Conservation (phyloP, 2,888 invertebrate species). For the Pristionchus mayeri region DNA sequence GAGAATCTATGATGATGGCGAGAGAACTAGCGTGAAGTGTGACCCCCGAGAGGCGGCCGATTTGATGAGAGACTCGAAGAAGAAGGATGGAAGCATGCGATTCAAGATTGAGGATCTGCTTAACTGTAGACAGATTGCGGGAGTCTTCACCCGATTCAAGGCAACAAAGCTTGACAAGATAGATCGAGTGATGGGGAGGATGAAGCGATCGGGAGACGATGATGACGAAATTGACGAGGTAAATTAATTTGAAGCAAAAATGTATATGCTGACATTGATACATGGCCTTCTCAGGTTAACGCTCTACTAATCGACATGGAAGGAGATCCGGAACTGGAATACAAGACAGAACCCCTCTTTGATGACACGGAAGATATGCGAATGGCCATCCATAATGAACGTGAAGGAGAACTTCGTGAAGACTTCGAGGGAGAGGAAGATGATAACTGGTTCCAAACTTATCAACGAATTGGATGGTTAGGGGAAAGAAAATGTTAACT, state of each 20-base stretch:
- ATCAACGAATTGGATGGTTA: too few species aligned
- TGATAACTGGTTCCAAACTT: too few species aligned
- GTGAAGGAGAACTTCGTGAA: background rate
- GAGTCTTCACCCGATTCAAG: background rate
- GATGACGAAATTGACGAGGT: background rate
- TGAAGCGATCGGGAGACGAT: background rate
- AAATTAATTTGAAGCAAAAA: too few species aligned
- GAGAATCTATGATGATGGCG: background rate
- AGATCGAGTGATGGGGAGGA: too few species aligned
- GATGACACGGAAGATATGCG: background rate
- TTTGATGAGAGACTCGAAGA: slow-evolving; percentile 1
- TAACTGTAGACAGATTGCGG: background rate
- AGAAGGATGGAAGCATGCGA: background rate
- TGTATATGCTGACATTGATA: too few species aligned
- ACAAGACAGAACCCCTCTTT: slow-evolving; percentile 15
- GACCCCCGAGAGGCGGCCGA: background rate
- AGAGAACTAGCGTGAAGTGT: background rate
- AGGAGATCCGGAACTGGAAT: slow-evolving; percentile 5
- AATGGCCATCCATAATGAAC: background rate
- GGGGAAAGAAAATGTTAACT: too few species aligned
- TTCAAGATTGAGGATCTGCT: background rate
- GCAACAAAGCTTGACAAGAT: slow-evolving; percentile 11
- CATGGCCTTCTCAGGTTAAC: too few species aligned
- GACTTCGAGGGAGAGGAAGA: too few species aligned
- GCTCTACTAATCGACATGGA: background rate